Evolutionary conservation across 2,113 vertebrate species (phyloP).

Genomic region (Stegostoma tigrinum): DNA sequence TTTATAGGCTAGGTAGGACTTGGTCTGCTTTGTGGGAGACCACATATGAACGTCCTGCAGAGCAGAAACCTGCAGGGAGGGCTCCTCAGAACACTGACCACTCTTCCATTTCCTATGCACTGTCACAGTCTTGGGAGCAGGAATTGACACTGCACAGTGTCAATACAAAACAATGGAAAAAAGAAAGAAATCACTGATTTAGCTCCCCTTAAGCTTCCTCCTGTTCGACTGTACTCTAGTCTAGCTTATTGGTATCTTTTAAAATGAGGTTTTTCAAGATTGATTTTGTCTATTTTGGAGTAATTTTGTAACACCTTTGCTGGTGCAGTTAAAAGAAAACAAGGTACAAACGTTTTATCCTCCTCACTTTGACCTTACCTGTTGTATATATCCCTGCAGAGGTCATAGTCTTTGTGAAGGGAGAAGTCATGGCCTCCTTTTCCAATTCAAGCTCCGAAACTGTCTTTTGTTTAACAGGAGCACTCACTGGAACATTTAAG

Average conservation of each 20-base stretch:
- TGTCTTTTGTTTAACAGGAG: constrained; percentile 51
- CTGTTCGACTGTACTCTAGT: neutral
- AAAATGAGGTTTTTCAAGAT: neutral
- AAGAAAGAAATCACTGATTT: neutral
- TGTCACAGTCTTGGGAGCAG: neutral
- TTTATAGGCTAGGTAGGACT: neutral
- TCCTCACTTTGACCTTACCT: constrained; percentile 45
- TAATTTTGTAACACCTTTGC: neutral
- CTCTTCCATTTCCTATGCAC: neutral
- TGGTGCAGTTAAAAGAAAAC: neutral
- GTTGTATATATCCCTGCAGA: constrained; percentile 54
- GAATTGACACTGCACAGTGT: neutral
- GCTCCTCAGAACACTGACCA: neutral
- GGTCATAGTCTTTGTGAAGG: constrained; percentile 56
- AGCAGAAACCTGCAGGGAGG: neutral
- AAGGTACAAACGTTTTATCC: neutral
- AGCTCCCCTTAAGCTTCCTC: neutral
- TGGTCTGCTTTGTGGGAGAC: neutral
- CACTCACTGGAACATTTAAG: constrained; percentile 45
- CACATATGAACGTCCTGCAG: neutral
- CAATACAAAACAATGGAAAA: too few species aligned
- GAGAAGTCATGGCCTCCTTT: constrained; percentile 49
- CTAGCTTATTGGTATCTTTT: neutral
- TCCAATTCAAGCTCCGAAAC: constrained; percentile 53
- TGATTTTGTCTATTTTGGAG: neutral